Conservation (phyloP, 1,140 invertebrate genomes). For the Apis florea region DNA sequence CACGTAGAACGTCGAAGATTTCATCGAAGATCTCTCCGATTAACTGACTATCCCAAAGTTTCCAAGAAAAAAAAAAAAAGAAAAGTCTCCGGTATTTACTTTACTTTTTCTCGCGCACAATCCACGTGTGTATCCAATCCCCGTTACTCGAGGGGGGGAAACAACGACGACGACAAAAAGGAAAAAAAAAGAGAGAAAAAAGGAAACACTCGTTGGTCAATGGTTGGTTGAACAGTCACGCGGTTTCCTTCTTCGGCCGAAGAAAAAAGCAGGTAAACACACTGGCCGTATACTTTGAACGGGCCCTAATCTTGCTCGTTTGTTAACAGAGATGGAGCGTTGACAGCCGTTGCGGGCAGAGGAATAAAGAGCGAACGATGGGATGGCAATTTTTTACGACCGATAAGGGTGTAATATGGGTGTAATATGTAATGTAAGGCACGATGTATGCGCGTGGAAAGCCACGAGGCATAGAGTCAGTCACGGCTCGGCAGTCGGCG, state of each 20-base stretch:
- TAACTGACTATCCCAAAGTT: no score
- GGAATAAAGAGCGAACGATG: not conserved
- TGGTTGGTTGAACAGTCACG: not conserved
- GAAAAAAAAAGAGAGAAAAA: no score
- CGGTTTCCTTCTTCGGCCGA: not conserved
- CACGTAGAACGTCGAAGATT: no score
- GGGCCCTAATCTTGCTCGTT: no score
- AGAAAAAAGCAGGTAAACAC: conserved; percentile 8
- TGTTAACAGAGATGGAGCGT: not conserved
- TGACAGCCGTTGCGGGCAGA: not conserved
- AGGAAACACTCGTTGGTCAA: not conserved
- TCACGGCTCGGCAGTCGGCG: conserved; percentile 73
- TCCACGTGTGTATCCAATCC: no score
- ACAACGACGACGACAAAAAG: no score
- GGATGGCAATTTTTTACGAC: not conserved
- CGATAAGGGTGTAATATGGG: not conserved
- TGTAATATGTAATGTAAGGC: not conserved
- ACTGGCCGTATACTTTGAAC: not conserved
- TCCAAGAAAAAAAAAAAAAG: no score
- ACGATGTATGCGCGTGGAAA: not conserved
- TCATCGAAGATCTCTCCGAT: no score
- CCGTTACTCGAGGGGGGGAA: no score
- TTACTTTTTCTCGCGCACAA: no score
- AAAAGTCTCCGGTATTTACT: no score
- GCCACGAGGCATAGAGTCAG: conserved; percentile 28